Conservation (phyloP, 53 echinoderm and acorn worm genomes). For the Astropecten irregularis region DNA sequence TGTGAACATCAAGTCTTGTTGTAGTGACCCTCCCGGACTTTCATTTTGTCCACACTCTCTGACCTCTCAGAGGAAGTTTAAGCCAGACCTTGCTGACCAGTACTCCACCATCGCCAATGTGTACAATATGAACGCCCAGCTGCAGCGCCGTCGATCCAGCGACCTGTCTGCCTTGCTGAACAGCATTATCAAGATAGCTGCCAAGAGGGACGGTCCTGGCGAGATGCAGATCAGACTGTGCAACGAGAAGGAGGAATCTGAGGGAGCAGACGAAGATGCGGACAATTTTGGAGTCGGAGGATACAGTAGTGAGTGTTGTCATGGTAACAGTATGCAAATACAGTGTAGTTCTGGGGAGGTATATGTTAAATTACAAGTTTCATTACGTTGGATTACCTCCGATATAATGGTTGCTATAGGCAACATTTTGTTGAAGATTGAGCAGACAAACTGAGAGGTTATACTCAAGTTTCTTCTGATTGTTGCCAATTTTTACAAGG, state of each 20-base stretch:
- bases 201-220: conserved; percentile 41
- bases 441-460: too few relatives aligned
- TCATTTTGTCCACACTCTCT: too few relatives aligned
- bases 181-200: conserved; percentile 38
- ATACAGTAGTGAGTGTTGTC: conserved; percentile 6
- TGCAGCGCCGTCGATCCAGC: conserved; percentile 6
- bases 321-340: too few relatives aligned
- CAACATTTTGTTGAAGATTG: too few relatives aligned
- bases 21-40: too few relatives aligned
- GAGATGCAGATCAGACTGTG: conserved; percentile 28
- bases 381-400: too few relatives aligned
- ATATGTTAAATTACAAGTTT: too few relatives aligned
- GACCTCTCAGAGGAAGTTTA: conserved; percentile 22
- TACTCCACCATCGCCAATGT: conserved; percentile 32
- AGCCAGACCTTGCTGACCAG: conserved; percentile 42
- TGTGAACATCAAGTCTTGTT: too few relatives aligned
- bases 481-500: too few relatives aligned
- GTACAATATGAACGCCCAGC: conserved; percentile 14
- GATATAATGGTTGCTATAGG: too few relatives aligned
- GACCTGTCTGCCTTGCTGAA: conserved; percentile 32
- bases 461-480: too few relatives aligned
- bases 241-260: conserved; percentile 17
- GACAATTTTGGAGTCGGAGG: neutral
- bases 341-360: too few relatives aligned
- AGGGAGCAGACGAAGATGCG: neutral